Base-by-base conservation (phyloP, 1,140 invertebrate genomes). In the Atopsyche davidsoni region DNA sequence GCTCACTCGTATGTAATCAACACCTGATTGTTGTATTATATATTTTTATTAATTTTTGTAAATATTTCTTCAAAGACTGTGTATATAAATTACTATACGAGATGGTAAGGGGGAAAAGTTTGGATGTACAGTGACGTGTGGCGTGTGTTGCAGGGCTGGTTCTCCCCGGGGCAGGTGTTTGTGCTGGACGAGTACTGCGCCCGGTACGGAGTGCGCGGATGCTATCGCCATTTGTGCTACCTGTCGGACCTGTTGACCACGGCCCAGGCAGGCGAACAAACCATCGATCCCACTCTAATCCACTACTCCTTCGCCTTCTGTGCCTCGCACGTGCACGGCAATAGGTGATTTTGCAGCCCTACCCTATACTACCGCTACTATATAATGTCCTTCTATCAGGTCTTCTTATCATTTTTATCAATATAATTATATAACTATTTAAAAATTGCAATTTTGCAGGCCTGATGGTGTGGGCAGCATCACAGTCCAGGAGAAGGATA, bases 291-390 rank as follows among this genome's bases (percentile, higher is more conserved):
- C 0, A 98, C 93, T 1, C 76, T 99, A 32, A 96, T 99, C 64
- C 96, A 99, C 73, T 99, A 92, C 70, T 96, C 92, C 59, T 99
- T 98, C 77, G 95, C 95, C 17, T 99, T 98, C 74, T 99, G 96
- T 75, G 95, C 95, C 4, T 96, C 89, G 62, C 96, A 99, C 73
- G 96, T 99, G 7, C 92, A 97, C 69, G 96, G 96, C 55, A 96
- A 96, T 76, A 89, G 87, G 87, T 91, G 76, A 68, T 51, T 2
- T 24, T 24, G 14, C 40, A 16, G 24, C n/a, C 36, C 17, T 66
- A 47, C 19, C 31, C 44, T 32, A 25, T 39, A 31, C 10, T 46
- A 28, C 1, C 16, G 13, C 40, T 16, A 17, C 2, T 36, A 2
- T 3, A 2, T 36, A 28, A 28, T 28, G n/a, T n/a, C 24, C 24